Conservation (phyloP, 2,888 invertebrate genomes). For the Synergus laeviventris region DNA sequence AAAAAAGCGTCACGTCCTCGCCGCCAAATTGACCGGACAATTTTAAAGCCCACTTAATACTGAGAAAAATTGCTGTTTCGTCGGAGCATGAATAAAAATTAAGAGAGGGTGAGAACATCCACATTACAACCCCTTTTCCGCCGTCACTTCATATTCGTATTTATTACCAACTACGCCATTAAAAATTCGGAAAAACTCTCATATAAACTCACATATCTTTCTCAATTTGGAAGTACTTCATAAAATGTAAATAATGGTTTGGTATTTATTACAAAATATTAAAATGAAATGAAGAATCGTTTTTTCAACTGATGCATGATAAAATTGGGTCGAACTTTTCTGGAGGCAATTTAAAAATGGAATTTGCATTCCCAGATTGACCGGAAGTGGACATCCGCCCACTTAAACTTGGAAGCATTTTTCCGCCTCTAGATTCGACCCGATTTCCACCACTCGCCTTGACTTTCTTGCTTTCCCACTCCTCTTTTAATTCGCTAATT, state of each 20-base stretch:
- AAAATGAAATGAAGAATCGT: too few species aligned
- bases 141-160: conserved; percentile 15
- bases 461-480: conserved; percentile 26
- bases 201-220: not conserved
- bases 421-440: conserved; percentile 36
- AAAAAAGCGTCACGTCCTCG: conserved; percentile 74
- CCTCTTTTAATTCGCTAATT: conserved; percentile 74
- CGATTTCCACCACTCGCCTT: conserved; percentile 42
- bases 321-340: not conserved
- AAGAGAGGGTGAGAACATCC: conserved; percentile 50
- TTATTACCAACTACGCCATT: conserved; percentile 22
- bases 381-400: conserved; percentile 42
- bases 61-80: conserved; percentile 75
- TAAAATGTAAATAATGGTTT: not conserved
- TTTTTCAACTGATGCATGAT: too few species aligned
- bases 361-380: conserved; percentile 1
- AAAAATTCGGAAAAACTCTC: not conserved
- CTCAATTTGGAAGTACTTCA: not conserved
- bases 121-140: conserved; percentile 17
- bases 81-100: conserved; percentile 75
- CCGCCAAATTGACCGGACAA: conserved; percentile 75
- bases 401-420: conserved; percentile 49
- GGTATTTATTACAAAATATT: not conserved
- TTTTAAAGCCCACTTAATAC: conserved; percentile 75
- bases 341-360: not conserved